Base-by-base conservation (phyloP, 30 jellyfish, hydroid and myxozoan species). In the Phacellophora camtschatica region DNA sequence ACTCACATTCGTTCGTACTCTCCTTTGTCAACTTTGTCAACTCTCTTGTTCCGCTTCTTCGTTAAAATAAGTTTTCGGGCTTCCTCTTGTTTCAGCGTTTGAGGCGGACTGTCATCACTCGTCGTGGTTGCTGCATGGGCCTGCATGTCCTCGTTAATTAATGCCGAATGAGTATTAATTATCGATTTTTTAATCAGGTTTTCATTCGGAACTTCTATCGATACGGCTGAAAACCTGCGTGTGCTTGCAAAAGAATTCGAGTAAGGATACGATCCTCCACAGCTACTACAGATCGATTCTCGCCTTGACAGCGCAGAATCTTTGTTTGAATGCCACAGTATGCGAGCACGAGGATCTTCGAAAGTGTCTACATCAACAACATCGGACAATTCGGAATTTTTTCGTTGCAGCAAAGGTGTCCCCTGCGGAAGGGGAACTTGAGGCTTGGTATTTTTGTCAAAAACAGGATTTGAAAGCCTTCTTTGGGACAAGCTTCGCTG, bases 231-330 rank as follows among this genome's bases (percentile, higher is more conserved):
- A 45, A 77, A 77, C 22, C 90, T 46, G 18, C 90, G 72, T 15
- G 90, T 59, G 29, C 90, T 77, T 2, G 90, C 78, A 36, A 72
- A 72, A 2, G 90, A 77, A 36, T 56, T 61, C 46, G 82, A 13
- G 51, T 63, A 77, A 1, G 90, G 63, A 41, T 41, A 41, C 8
- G 90, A 74, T 43, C 90, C 90, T 23, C 90, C 90, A 19, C 90
- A 77, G 64, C 90, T 77, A 49, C 90, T 77, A 35, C 90, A 77
- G 13, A 54, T 31, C 1, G 90, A 77, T 29, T 50, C 77, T 28
- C 81, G 70, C 23, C 90, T 64, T 27, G 67, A 20, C 3, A 63
- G 66, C 15, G 41, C 48, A 5, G 72, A 28, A 16, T 22, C 66
- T 51, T 77, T 77, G 25, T 50, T 68, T 7, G 7, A 25, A 45